Conservation (phyloP, 2,113 vertebrate species). For the Brevimyrus niger region DNA sequence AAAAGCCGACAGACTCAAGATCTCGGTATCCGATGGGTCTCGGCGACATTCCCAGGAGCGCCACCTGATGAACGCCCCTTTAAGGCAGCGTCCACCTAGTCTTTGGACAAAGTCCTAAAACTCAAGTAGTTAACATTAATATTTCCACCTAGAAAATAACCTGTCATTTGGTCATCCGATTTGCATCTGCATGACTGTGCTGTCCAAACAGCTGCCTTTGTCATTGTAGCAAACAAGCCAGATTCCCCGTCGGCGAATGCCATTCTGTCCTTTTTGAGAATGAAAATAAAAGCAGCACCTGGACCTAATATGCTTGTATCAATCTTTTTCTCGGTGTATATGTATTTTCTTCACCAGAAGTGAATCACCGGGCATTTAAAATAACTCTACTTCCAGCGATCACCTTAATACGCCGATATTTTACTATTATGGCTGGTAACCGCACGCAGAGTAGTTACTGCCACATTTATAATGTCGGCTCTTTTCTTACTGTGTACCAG, state of each 20-base stretch:
- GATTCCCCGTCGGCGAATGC: neutral
- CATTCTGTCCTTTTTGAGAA: neutral
- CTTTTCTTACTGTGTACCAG: neutral
- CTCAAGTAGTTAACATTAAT: neutral
- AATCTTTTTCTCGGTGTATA: neutral
- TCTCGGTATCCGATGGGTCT: constrained; percentile 1
- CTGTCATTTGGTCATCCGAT: neutral
- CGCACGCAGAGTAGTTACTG: neutral
- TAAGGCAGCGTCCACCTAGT: constrained; percentile 23
- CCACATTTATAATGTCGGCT: neutral
- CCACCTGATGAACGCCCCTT: neutral
- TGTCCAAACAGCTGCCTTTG: neutral
- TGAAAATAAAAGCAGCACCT: neutral
- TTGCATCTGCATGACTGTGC: neutral
- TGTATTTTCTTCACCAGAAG: neutral
- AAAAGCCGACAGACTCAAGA: constrained; percentile 36
- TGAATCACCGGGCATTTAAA: neutral
- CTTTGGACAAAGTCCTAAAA: constrained; percentile 45
- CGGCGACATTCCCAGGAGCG: neutral
- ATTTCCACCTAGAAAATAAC: neutral
- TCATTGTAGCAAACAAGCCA: neutral
- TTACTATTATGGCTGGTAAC: neutral
- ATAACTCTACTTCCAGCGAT: neutral
- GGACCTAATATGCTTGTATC: neutral
- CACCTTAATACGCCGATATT: neutral